Conservation (phyloP, 2,888 invertebrate species). For the Chalcis sispes region DNA sequence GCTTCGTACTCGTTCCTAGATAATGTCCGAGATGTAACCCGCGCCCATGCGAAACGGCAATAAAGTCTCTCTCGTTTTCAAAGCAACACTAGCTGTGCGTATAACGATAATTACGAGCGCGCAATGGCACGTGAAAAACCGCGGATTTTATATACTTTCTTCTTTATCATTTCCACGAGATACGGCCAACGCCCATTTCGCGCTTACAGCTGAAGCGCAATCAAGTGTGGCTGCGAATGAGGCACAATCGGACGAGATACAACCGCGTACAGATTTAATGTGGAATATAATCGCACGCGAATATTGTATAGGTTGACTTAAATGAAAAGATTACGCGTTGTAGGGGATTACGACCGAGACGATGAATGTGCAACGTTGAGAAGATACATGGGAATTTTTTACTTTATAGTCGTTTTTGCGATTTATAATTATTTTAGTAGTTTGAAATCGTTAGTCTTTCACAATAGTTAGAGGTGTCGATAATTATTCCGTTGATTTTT, state of each 20-base stretch:
- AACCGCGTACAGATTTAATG: conserved; percentile 33
- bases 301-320: too few species aligned
- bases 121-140: neutral
- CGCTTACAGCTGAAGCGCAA: conserved; percentile 36
- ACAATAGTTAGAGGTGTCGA: too few species aligned
- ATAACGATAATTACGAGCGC: conserved; percentile 25
- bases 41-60: conserved; percentile 50
- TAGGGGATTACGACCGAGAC: too few species aligned
- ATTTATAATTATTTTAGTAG: too few species aligned
- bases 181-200: conserved; percentile 12
- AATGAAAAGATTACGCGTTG: too few species aligned
- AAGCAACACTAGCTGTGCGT: neutral
- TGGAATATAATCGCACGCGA: neutral
- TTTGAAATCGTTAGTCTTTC: too few species aligned
- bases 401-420: too few species aligned
- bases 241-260: conserved; percentile 36
- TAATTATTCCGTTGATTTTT: too few species aligned
- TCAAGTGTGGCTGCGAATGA: conserved; percentile 46
- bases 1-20: conserved; percentile 24
- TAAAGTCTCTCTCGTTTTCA: conserved; percentile 49
- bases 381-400: too few species aligned
- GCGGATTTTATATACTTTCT: neutral
- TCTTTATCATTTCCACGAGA: neutral
- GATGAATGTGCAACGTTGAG: too few species aligned
- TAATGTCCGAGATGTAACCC: conserved; percentile 52